Base-by-base conservation (phyloP, 1,140 invertebrate genomes). In the Zaprionus nigranus region DNA sequence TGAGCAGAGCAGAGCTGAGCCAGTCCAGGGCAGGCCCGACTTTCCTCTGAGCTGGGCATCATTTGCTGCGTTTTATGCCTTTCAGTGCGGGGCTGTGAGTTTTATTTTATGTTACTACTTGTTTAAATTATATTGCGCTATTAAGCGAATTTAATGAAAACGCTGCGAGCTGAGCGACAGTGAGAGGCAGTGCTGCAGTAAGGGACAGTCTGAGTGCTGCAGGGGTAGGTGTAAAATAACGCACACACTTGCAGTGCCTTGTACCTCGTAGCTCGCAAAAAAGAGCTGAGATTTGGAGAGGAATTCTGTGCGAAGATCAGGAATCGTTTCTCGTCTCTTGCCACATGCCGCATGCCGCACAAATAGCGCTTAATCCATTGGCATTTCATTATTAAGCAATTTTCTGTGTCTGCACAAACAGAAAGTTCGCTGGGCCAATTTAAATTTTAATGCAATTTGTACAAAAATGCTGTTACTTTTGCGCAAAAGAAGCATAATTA, bases 121-220 rank as follows among this genome's bases (percentile, higher is more conserved):
- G 90, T 87, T 91, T 91, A 91, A 91, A 91, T 90, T 91, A 91
- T 91, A 91, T 91, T 90, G 90, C 80, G 78, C 84, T 91, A 91
- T 91, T 91, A 91, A 91, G 84, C 90, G 90, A 91, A 86, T 91
- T 91, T 91, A 91, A 91, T 91, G 90, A 91, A 91, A 91, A 91
- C 90, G 85, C 88, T 91, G 71, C 85, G 59, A 86, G 84, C 77
- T 77, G 74, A 56, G 28, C 17, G 34, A n/a, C n/a, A 60, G 51
- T 26, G 13, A 53, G 13, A 36, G 53, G 30, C 13, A 26, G 17
- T 38, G 53, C 5, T 40, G 5, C 30, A 58, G 76, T 67, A 66
- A 57, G 82, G 68, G 82, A 46, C 69, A 43, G 71, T 28, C 38
- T 36, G 51, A 53, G 38, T 67, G 51, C 15, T 57, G 68, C 24